Evolutionary conservation across 1,140 invertebrate species (phyloP).

Genomic region (Neodiprion pinetum): DNA sequence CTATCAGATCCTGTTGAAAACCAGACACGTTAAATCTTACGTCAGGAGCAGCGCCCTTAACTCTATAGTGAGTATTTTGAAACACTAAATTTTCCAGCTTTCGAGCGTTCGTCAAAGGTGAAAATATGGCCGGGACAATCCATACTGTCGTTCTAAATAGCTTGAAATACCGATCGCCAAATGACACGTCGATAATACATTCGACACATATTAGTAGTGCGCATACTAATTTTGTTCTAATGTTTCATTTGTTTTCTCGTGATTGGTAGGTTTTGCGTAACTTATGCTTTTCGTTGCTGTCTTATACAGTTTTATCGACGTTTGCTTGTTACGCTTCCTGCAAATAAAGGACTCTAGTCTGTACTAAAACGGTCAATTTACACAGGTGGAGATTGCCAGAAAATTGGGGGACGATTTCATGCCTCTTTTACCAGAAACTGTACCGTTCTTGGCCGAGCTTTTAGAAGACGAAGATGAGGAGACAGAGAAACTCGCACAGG

Average conservation of each 20-base stretch:
- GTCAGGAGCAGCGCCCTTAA: constrained; percentile 51
- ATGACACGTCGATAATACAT: too few relatives aligned
- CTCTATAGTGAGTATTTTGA: constrained; percentile 43
- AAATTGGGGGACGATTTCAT: constrained; percentile 84
- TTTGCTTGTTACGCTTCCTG: too few relatives aligned
- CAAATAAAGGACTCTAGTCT: too few relatives aligned
- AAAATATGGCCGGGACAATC: constrained; percentile 58
- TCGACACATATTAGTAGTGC: too few relatives aligned
- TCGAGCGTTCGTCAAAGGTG: too few relatives aligned
- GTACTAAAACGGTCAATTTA: constrained; percentile 59
- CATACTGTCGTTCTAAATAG: constrained; percentile 13
- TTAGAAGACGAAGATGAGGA: constrained; percentile 82
- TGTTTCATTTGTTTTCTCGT: constrained; percentile 6
- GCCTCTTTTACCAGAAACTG: constrained; percentile 80
- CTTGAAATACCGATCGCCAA: constrained; percentile 7
- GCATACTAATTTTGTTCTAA: neutral
- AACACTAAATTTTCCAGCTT: neutral
- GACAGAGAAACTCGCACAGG: constrained; percentile 79
- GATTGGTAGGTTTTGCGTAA: too few relatives aligned
- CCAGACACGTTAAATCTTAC: constrained; percentile 73
- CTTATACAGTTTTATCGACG: too few relatives aligned
- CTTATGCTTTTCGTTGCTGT: too few relatives aligned
- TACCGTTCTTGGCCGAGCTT: constrained; percentile 84
- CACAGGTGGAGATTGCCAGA: constrained; percentile 73
- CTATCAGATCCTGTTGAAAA: constrained; percentile 89